Conservation (phyloP, 2,113 vertebrate genomes). For the Gulo gulo region DNA sequence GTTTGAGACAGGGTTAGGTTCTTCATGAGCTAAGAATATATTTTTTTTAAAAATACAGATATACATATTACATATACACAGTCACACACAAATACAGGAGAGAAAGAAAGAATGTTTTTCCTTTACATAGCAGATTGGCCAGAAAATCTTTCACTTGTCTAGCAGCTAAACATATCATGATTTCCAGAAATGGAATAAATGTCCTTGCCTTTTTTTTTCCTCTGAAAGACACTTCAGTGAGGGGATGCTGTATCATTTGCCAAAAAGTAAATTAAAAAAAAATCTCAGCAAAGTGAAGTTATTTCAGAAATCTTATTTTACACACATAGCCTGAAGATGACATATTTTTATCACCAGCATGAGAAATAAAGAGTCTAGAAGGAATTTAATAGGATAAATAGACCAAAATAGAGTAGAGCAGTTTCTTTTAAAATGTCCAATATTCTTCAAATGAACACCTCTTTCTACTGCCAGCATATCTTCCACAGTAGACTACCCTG, state of each 20-base stretch:
- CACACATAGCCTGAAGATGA: background rate
- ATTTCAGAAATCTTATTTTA: constrained; percentile 47
- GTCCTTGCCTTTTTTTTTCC: background rate
- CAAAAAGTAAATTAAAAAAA: constrained; percentile 18
- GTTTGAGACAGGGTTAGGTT: background rate
- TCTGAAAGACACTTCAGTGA: constrained; percentile 7
- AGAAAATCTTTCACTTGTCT: constrained; percentile 18
- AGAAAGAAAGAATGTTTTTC: background rate
- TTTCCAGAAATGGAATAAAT: constrained; percentile 49
- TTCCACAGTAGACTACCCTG: background rate
- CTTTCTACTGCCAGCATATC: background rate
- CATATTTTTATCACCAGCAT: constrained; percentile 47
- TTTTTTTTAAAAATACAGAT: background rate
- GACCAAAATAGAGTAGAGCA: background rate
- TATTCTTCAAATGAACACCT: background rate
- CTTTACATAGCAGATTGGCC: background rate
- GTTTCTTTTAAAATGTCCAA: background rate
- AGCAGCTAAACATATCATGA: constrained; percentile 15
- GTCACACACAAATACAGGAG: background rate
- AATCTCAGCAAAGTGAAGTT: constrained; percentile 12
- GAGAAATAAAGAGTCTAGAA: constrained; percentile 25
- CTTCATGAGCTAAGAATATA: background rate
- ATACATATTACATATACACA: background rate
- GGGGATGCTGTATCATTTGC: background rate
- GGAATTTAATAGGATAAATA: constrained; percentile 37